phyloP scores from a whole-genome alignment of 1,140 invertebrate species.

The Lutraria rhynchaena region DNA sequence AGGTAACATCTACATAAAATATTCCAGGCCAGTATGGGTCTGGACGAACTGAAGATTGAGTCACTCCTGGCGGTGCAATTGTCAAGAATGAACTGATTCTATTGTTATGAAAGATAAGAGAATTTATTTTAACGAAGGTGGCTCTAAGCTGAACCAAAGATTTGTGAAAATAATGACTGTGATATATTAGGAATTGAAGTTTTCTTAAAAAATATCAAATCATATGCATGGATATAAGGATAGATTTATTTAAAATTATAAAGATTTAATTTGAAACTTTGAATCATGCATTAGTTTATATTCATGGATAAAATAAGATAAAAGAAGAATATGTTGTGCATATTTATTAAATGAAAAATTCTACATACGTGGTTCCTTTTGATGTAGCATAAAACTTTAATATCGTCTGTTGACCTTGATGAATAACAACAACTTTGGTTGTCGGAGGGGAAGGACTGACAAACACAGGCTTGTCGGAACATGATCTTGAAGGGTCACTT shows the following conservation, averaged over 20 bases:
- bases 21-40: background rate
- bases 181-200: background rate
- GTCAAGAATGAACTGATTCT: background rate
- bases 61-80: constrained; percentile 10
- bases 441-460: background rate
- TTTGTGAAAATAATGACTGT: background rate
- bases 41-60: background rate
- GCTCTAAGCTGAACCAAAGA: background rate
- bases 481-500: background rate
- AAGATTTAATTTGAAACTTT: background rate
- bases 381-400: constrained; percentile 9
- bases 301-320: background rate
- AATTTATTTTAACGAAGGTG: no score
- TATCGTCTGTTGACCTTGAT: background rate
- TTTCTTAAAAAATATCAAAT: background rate
- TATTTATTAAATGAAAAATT: background rate
- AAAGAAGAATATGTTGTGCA: background rate
- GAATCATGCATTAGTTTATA: background rate
- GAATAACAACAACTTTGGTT: background rate
- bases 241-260: background rate
- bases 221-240: background rate
- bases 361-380: background rate
- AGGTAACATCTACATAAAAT: background rate
- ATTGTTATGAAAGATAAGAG: background rate
- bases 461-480: constrained; percentile 20